Evolutionary conservation across 2,888 invertebrate species (phyloP).

Genomic region (Tortrix viridana): DNA sequence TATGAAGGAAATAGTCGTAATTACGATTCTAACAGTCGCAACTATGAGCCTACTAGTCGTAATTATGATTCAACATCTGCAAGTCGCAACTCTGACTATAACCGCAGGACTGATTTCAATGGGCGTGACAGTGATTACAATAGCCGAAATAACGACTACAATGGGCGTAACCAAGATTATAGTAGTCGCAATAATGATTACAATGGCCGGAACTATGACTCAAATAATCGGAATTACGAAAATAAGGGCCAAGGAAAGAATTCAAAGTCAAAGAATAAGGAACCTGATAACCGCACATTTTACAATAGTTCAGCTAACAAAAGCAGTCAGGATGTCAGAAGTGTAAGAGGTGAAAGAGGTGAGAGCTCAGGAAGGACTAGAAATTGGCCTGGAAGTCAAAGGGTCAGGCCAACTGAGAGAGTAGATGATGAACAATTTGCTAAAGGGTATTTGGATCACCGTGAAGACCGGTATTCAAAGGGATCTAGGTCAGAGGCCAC

Average conservation of each 20-base stretch:
- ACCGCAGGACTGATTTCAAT: conserved; percentile 17
- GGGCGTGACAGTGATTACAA: conserved; percentile 26
- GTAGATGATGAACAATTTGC: conserved; percentile 77
- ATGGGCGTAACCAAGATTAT: conserved; percentile 20
- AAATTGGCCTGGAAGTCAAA: conserved; percentile 68
- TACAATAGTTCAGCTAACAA: conserved; percentile 72
- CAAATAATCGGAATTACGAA: conserved; percentile 39
- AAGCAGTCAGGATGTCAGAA: conserved; percentile 66
- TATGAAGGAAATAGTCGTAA: conserved; percentile 43
- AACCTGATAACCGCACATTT: conserved; percentile 68
- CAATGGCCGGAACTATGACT: conserved; percentile 34
- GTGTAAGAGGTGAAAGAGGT: conserved; percentile 52
- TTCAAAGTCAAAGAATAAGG: conserved; percentile 65
- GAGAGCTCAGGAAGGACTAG: conserved; percentile 58
- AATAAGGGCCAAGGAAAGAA: conserved; percentile 66
- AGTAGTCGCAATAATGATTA: conserved; percentile 25
- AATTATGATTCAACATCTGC: conserved; percentile 39
- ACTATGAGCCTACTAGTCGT: conserved; percentile 46
- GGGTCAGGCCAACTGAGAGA: conserved; percentile 60
- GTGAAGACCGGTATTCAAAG: conserved; percentile 23
- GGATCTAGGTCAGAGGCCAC: conserved; percentile 49
- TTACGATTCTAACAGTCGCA: conserved; percentile 45
- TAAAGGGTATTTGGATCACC: conserved; percentile 60
- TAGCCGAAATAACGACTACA: conserved; percentile 27
- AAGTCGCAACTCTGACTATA: conserved; percentile 19